Evolutionary conservation across 2,797 vertebrate genomes (phyloP).

Genomic region (Enteromius trimaculatus): DNA sequence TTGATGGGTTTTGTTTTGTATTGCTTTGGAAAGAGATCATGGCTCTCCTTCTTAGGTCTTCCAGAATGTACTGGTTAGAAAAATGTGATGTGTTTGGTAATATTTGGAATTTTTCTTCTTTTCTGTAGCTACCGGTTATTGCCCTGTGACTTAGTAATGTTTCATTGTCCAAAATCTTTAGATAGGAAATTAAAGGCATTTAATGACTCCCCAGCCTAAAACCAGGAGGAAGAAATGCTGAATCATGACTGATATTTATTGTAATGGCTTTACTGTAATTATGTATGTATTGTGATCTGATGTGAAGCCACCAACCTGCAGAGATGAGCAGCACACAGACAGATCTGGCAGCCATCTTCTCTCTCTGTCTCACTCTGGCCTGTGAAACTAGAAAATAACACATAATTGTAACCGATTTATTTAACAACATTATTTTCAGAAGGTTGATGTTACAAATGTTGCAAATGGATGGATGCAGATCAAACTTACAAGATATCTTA

Average conservation of each 20-base stretch:
- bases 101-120: background rate
- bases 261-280: background rate
- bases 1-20: no score
- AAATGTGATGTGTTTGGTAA: background rate
- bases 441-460: background rate
- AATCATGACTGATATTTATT: background rate
- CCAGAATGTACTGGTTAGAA: background rate
- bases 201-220: background rate
- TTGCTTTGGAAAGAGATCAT: background rate
- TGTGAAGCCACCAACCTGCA: conserved; percentile 10
- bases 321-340: conserved; percentile 9
- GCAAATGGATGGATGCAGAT: background rate
- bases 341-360: conserved; percentile 19
- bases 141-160: background rate
- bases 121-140: background rate
- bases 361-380: background rate
- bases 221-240: background rate
- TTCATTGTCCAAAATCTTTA: background rate
- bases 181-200: background rate
- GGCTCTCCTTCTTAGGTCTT: background rate
- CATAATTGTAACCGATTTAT: background rate
- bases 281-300: background rate
- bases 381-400: background rate
- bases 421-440: background rate
- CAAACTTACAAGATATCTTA: background rate